Evolutionary conservation across 92 coral and sea anemone genomes (phyloP).

Genomic region (Phenganax marumi): DNA sequence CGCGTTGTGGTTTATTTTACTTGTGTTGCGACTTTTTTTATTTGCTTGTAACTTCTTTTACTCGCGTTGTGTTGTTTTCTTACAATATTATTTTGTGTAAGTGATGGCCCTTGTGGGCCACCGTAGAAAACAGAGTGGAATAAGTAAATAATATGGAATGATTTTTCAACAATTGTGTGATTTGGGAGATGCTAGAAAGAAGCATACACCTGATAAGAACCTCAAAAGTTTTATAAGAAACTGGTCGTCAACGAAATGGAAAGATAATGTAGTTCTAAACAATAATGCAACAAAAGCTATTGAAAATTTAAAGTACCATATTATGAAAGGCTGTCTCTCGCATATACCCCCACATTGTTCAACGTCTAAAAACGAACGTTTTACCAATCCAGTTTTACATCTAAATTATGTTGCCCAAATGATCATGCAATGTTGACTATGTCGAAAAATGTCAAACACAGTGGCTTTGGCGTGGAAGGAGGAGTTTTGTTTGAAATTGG

Average conservation of each 20-base stretch:
- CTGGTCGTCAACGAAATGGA: slow-evolving; percentile 35
- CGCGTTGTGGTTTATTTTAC: too few species aligned
- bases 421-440: neutral
- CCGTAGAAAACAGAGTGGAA: slow-evolving; percentile 31
- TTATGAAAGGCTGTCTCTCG: slow-evolving; percentile 28
- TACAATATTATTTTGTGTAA: too few species aligned
- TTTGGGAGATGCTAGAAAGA: slow-evolving; percentile 36
- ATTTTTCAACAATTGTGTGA: slow-evolving; percentile 39
- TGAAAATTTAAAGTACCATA: slow-evolving; percentile 13
- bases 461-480: neutral
- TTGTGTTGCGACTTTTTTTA: too few species aligned
- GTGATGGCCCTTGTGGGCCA: too few species aligned
- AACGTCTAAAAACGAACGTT: neutral
- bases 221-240: slow-evolving; percentile 42
- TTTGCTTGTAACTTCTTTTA: too few species aligned
- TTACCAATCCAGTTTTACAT: neutral
- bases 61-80: too few species aligned
- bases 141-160: slow-evolving; percentile 52
- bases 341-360: slow-evolving; percentile 20
- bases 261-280: neutral
- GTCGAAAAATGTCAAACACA: neutral
- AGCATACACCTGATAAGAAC: slow-evolving; percentile 45
- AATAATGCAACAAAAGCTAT: slow-evolving; percentile 24
- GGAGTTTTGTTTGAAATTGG: slow-evolving; percentile 2
- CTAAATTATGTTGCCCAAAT: neutral